phyloP scores from a whole-genome alignment of 2,888 invertebrate genomes.

The Meta bourneti region DNA sequence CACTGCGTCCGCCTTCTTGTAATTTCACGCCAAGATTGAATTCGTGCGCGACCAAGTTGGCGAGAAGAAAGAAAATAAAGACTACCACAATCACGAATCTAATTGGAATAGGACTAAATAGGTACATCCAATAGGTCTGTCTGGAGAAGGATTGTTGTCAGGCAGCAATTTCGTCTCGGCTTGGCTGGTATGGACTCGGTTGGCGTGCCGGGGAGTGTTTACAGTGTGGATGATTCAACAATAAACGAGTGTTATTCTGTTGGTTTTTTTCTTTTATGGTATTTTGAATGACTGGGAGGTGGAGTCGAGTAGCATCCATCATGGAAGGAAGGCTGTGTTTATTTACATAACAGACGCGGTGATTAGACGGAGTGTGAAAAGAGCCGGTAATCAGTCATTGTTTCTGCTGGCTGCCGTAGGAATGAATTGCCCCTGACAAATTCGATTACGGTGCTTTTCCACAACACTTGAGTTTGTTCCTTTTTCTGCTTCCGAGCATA shows the following conservation, averaged over 20 bases:
- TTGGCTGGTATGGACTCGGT: background rate
- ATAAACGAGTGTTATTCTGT: too few species aligned
- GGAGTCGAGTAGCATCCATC: background rate
- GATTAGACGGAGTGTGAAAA: background rate
- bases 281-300: background rate
- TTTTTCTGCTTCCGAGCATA: too few species aligned
- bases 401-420: background rate
- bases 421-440: too few species aligned
- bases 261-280: background rate
- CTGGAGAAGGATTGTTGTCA: background rate
- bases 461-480: too few species aligned
- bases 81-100: background rate
- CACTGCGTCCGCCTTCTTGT: background rate
- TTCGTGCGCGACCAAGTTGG: background rate
- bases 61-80: background rate
- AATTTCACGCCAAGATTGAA: slow-evolving; percentile 1
- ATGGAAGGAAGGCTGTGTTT: background rate
- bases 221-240: background rate
- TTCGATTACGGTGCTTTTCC: too few species aligned
- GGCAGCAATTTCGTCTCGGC: too few species aligned
- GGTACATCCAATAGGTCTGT: background rate
- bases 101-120: background rate
- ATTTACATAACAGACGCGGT: background rate
- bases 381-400: background rate
- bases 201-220: background rate